phyloP scores from a whole-genome alignment of 2,113 vertebrate species.

The Leptobrachium ailaonicum region DNA sequence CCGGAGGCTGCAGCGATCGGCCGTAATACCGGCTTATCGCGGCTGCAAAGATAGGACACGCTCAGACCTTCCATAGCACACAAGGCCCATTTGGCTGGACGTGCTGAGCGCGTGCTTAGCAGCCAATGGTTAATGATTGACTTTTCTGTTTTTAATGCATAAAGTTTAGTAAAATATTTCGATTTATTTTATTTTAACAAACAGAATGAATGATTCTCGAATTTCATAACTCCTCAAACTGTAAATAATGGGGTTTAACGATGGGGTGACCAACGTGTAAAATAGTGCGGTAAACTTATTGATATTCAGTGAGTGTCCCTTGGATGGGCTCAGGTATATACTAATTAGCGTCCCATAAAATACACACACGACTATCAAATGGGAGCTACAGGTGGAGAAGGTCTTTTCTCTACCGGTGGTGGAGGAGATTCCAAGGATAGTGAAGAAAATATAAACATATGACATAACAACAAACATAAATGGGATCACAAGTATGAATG shows the following conservation, averaged over 20 bases:
- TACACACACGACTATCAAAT: constrained; percentile 50
- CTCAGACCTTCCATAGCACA: no score
- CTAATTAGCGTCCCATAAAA: constrained; percentile 53
- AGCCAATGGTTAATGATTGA: no score
- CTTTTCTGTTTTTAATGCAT: no score
- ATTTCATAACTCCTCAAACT: constrained; percentile 58
- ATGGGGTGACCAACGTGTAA: constrained; percentile 53
- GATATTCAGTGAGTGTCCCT: constrained; percentile 26
- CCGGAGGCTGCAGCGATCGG: no score
- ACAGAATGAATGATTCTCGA: constrained; percentile 7
- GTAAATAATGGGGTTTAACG: constrained; percentile 58
- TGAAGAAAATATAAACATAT: constrained; percentile 43
- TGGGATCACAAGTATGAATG: constrained; percentile 39
- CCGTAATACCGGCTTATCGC: no score
- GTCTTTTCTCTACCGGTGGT: constrained; percentile 47
- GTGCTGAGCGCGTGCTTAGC: no score
- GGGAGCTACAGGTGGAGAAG: constrained; percentile 48
- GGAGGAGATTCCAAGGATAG: constrained; percentile 41
- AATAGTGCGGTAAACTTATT: constrained; percentile 55
- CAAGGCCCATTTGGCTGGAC: no score
- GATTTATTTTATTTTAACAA: no score
- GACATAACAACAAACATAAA: constrained; percentile 37
- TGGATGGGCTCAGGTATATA: constrained; percentile 51
- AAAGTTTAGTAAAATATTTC: no score
- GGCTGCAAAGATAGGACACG: no score